Evolutionary conservation across 2,888 invertebrate genomes (phyloP).

Genomic region (Chloroclysta siterata): DNA sequence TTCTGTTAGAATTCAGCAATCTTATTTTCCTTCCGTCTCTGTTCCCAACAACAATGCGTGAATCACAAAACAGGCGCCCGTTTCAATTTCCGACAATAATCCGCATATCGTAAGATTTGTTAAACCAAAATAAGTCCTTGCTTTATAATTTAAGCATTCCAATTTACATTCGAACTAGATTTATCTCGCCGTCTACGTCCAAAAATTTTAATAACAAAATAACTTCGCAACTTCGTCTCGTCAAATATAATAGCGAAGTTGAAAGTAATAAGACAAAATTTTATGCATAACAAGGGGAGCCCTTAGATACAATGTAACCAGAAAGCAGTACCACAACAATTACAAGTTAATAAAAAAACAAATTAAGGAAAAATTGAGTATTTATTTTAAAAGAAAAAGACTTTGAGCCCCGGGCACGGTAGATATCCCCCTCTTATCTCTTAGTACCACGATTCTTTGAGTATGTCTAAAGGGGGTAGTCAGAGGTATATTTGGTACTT

Average conservation of each 20-base stretch:
- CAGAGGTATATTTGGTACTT: no score
- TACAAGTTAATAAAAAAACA: neutral
- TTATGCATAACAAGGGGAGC: constrained; percentile 83
- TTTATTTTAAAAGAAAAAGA: neutral
- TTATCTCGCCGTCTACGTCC: constrained; percentile 67
- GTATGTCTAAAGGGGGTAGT: no score
- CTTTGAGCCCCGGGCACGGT: no score
- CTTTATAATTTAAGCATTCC: constrained; percentile 79
- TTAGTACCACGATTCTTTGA: no score
- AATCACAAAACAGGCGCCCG: constrained; percentile 29
- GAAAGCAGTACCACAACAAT: constrained; percentile 27
- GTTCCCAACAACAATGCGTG: constrained; percentile 8
- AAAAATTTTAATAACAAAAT: constrained; percentile 85
- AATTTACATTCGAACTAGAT: constrained; percentile 81
- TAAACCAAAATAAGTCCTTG: constrained; percentile 80
- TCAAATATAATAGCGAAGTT: constrained; percentile 84
- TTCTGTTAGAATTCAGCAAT: neutral
- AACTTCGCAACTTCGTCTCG: constrained; percentile 81
- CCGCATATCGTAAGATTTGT: constrained; percentile 75
- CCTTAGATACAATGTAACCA: constrained; percentile 39
- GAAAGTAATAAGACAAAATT: constrained; percentile 84
- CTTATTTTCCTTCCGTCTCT: constrained; percentile 9
- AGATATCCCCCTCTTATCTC: no score
- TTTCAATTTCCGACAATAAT: constrained; percentile 74
- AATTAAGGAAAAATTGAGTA: neutral